Base-by-base conservation (phyloP, 37 sponge, comb jelly and placozoan genomes). In the Bolinopsis microptera region DNA sequence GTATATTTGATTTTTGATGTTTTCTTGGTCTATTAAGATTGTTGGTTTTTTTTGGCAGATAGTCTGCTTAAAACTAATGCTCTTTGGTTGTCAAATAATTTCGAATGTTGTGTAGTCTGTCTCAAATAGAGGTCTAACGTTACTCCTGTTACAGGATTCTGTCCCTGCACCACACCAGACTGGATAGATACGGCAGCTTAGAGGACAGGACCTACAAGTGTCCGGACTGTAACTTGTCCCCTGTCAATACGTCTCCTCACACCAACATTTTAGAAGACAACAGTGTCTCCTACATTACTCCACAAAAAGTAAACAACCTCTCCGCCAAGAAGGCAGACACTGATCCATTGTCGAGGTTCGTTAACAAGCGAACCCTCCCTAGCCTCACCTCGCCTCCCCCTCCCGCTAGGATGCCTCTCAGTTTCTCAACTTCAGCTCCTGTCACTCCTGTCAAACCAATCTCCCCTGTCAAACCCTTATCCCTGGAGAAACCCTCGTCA, bases 151-250 rank as follows among this genome's bases (percentile, higher is more conserved):
- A 21, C 38, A 82, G 83, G 83, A 82, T 82, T 23, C 83, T 82
- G 23, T 82, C 83, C 1, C 36, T 82, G 37, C 83, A 82, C 23
- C 83, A 82, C 83, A 82, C 83, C 38, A 32, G 83, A 32, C 30
- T 82, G 37, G 83, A 82, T 36, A 2, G 83, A 23, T 32, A 30
- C 83, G 37, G 83, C 83, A 82, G 83, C 30, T 5, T 82, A 31
- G 83, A 82, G 8, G 36, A 18, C 2, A 33, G 35, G 38, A 8
- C 35, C 38, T 23, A 32, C 38, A 82, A 32, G 38, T 82, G 83
- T 35, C 35, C 32, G 24, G 83, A 82, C 3, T 82, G 83, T 32
- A 72, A 30, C 75, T 13, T 48, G 9, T 48, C 61, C 61, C 61
- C 61, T 5, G 61, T 48, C 13, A n/a, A 72, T n/a, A 72, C 74